A percentile compares a stretch with the other conserved stretches of the same genome.
These are phyloP conservation scores for Pomacea maculata DNA, from an alignment of 1,140 invertebrate species.

Conservation along the genomic window DNA sequence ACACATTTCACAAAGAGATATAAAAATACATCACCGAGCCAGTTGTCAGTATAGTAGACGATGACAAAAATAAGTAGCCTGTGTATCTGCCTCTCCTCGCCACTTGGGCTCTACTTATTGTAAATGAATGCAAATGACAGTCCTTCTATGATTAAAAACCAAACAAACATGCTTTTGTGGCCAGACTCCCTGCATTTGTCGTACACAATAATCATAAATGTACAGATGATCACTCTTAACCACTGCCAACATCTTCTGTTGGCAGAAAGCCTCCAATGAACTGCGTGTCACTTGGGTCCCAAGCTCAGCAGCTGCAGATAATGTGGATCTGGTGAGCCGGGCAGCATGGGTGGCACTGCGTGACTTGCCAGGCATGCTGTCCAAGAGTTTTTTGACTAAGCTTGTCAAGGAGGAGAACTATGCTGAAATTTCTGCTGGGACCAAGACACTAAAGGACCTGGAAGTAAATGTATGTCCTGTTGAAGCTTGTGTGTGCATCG, in stretches of 20 bases:
- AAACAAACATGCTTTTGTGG: no score
- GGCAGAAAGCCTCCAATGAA: conserved; percentile 58
- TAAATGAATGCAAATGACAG: no score
- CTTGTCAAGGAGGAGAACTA: conserved; percentile 73
- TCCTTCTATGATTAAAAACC: no score
- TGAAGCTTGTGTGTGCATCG: not conserved
- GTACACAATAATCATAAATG: no score
- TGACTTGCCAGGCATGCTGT: conserved; percentile 70
- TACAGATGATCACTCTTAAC: no score
- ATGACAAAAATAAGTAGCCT: no score
- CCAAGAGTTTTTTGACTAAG: conserved; percentile 74
- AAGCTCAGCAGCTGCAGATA: conserved; percentile 46
- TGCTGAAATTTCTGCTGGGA: conserved; percentile 43
- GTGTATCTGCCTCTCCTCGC: no score
- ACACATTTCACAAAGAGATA: no score
- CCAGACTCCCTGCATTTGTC: no score
- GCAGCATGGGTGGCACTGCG: conserved; percentile 67
- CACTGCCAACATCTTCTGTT: conserved; percentile 8
- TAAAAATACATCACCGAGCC: no score
- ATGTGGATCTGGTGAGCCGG: conserved; percentile 43
- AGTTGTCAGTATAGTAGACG: no score
- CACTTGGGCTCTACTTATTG: no score
- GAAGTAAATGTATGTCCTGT: conserved; percentile 60
- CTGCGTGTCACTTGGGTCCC: conserved; percentile 64
- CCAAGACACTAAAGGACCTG: conserved; percentile 52